Base-by-base conservation (phyloP, 2,113 vertebrate genomes). In the Hippocampus mohnikei region DNA sequence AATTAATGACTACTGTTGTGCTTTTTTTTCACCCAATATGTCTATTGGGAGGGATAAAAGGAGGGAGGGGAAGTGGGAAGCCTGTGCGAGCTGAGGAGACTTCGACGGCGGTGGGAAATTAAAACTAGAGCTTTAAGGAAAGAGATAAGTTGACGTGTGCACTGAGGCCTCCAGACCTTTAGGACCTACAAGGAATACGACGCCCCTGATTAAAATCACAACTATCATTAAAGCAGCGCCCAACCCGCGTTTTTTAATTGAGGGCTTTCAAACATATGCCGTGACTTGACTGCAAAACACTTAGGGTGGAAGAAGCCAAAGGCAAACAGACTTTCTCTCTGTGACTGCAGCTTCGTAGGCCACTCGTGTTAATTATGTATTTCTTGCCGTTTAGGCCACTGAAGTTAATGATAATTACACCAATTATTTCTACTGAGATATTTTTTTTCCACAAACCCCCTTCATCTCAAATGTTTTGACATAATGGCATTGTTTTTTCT, bases 31-130 rank as follows among this genome's bases (percentile, higher is more conserved):
- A 65, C 13, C 10, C 42, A 13, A 44, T 73, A 63, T 86, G 84
- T 84, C 71, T 82, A 66, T 66, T 29, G 80, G 76, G 76, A 77
- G 64, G 74, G 77, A 76, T 78, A 50, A 66, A 50, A 42, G 66
- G 63, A 40, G 48, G 71, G 42, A 56, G 69, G 50, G 65, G 68
- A 79, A 27, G 74, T 8, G 18, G 55, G 23, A 58, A 58, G 23
- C 11, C 58, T 37, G 16, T 76, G 84, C 80, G 78, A 88, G 73
- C 69, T 16, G 63, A 60, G 69, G 74, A 86, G 79, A 88, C 81
- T 90, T 90, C 90, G 89, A 91, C 75, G 61, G 89, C 88, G 83
- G 82, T 91, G 85, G 90, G 86, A 91, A 91, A 91, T 91, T 89
- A 89, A 87, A 90, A 86, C 76, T 73, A 75, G 84, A 81, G 87